Base-by-base conservation (phyloP, 2,797 vertebrate species). In the Poecilia wingei region DNA sequence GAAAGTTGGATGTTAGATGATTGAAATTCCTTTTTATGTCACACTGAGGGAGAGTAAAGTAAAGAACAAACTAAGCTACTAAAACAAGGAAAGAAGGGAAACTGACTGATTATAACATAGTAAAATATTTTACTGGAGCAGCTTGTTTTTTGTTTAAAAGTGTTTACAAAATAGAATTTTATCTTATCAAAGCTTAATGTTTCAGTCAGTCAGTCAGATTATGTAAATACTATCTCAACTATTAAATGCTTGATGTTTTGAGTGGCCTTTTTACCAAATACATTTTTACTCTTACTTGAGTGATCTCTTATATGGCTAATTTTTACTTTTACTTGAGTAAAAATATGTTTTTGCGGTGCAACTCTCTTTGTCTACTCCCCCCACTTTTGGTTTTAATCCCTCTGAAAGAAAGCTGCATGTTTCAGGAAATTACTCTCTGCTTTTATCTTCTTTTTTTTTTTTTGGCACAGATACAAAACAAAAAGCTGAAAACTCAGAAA, bases 1-100 rank as follows among this genome's bases (percentile, higher is more conserved):
- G 83, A 82, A 82, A 46, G 86, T 82, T 64, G 69, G 36, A 78
- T 74, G 86, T 95, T 90, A 91, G 91, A 90, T 51, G 86, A 31
- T 72, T 80, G 36, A 77, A 77, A 73, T 70, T 22, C 33, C 72
- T 22, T 55, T 45, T 41, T 49, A 79, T 79, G 46, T 78, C 72
- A 79, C 28, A 76, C 28, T 76, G 51, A 81, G 83, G 73, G 59
- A 80, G 82, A 84, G 43, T n/a, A 79, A 51, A 51, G 20, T 22
- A 53, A 70, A 53, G 81, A 66, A 91, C 61, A 90, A 86, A 46
- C 76, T 76, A 80, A 25, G 36, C 22, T 74, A 57, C 10, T 41
- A 13, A 16, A 28, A 75, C 79, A 61, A 75, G 82, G 55, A 75
- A 85, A 70, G 64, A 76, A 84, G 5, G 57, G 47, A 3, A 64